These are phyloP conservation scores for Lasiurus cinereus DNA, from an alignment of 2,113 vertebrate genomes.

Conservation along the genomic window DNA sequence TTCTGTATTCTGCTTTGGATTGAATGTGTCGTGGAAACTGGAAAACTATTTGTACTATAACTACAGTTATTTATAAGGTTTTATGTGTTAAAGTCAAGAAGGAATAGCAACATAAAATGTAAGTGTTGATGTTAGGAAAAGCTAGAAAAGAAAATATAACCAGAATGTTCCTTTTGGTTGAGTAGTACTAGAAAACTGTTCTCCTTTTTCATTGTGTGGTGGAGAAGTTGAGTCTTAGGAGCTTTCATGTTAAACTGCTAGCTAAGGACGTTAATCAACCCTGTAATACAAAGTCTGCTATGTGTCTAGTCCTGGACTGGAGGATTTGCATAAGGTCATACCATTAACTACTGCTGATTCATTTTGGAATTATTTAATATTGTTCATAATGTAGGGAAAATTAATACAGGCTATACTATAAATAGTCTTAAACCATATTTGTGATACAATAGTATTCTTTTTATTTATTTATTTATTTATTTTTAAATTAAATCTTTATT, in stretches of 20 bases:
- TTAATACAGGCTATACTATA: not conserved
- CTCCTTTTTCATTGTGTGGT: not conserved
- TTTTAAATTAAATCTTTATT: no score
- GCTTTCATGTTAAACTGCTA: not conserved
- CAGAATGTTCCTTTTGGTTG: not conserved
- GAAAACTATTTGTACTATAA: constrained; percentile 68
- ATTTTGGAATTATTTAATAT: constrained; percentile 29
- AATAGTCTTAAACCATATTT: not conserved
- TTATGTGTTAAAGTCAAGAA: not conserved
- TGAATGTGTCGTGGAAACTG: constrained; percentile 58
- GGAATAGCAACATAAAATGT: not conserved
- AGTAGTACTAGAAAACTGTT: not conserved
- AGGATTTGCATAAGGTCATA: not conserved
- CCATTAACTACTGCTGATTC: not conserved
- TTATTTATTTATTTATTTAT: no score
- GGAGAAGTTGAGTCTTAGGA: not conserved
- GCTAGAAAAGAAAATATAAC: not conserved
- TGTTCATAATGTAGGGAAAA: not conserved
- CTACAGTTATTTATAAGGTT: constrained; percentile 45
- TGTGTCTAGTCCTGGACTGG: not conserved
- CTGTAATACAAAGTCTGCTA: not conserved
- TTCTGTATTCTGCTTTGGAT: constrained; percentile 51
- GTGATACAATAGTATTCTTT: not conserved
- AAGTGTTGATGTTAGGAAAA: not conserved
- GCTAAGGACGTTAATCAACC: not conserved